A percentile compares a stretch with the other conserved stretches of the same genome.
Conservation (phyloP, 2,797 vertebrate genomes). For the Parotocinclus haroldoi region DNA sequence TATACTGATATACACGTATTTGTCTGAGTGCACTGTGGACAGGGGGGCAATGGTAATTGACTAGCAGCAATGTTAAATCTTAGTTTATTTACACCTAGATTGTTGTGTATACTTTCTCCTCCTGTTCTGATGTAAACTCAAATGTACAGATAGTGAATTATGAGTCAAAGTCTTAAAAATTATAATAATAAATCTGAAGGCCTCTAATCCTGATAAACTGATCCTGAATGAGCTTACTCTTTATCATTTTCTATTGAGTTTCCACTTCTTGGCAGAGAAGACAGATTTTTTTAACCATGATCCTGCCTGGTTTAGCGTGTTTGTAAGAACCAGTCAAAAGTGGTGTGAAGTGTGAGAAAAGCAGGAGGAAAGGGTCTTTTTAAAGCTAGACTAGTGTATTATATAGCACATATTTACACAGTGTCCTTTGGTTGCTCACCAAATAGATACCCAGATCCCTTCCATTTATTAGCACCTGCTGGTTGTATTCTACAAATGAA, state of each 20-base stretch:
- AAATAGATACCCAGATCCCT: constrained; percentile 5
- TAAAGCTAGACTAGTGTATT: constrained; percentile 22
- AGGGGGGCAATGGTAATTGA: background rate
- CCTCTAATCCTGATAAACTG: constrained; percentile 12
- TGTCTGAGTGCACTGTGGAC: too few relatives aligned
- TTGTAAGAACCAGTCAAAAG: constrained; percentile 6
- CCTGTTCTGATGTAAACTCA: constrained; percentile 29
- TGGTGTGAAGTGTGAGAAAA: constrained; percentile 24
- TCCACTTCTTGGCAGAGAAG: background rate
- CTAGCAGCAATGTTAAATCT: background rate
- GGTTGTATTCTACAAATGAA: constrained; percentile 33
- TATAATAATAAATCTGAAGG: constrained; percentile 34
- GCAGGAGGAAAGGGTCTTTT: constrained; percentile 26
- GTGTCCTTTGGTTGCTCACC: constrained; percentile 63
- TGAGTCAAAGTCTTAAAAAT: constrained; percentile 42
- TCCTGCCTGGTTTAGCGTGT: constrained; percentile 27
- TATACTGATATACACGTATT: too few relatives aligned
- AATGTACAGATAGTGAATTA: constrained; percentile 23
- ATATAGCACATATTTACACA: constrained; percentile 8
- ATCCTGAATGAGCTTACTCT: constrained; percentile 2
- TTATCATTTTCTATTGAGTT: background rate
- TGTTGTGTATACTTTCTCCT: constrained; percentile 17
- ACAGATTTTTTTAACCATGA: background rate
- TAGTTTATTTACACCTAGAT: constrained; percentile 26
- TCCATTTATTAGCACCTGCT: too few relatives aligned